Base-by-base conservation (phyloP, 2,113 vertebrate genomes). In the Hippocampus abdominalis region DNA sequence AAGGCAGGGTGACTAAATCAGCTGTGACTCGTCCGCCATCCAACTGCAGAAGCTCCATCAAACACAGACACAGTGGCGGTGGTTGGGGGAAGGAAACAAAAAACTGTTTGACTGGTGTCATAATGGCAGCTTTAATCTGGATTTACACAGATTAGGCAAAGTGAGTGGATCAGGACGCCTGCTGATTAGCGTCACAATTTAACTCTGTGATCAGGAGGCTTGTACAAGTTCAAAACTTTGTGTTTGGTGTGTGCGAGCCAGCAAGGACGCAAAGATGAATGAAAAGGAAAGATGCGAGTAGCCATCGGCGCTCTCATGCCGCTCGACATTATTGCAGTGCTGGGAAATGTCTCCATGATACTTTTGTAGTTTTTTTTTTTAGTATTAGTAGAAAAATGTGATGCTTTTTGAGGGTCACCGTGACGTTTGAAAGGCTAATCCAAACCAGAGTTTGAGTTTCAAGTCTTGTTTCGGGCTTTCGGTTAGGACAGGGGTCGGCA, bases 1-100 rank as follows among this genome's bases (percentile, higher is more conserved):
- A 77, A 75, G 77, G 72, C 76, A 76, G 84, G 86, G 84, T 83
- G 84, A 88, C 75, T 40, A 81, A 88, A 83, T 88, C 86, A 81
- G 68, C 75, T 56, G 54, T 25, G 80, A 69, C 73, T 80, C 40
- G 63, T 78, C 74, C 44, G 71, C 66, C 84, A 74, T 86, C 77
- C 87, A 84, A 74, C 73, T 71, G 25, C 32, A 75, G 66, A 36
- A 76, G 77, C 81, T 68, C 79, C 61, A 57, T 85, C 84, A 88
- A 85, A 86, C 81, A 84, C 70, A 84, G 46, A 81, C 81, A 86
- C 78, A 72, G 72, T 70, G 76, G 63, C 82, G 13, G 42, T 10
- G 42, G 13, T 12, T 2, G 42, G 2, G 75, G 8, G 20, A 80
- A 74, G 67, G 44, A 27, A 40, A 40, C n/a, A 62, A 39, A 48